Percentiles rank a stretch among this genome's conserved stretches.
Evolutionary conservation across 2,888 invertebrate genomes (phyloP).

Genomic region (Stictocephala bisonia): DNA sequence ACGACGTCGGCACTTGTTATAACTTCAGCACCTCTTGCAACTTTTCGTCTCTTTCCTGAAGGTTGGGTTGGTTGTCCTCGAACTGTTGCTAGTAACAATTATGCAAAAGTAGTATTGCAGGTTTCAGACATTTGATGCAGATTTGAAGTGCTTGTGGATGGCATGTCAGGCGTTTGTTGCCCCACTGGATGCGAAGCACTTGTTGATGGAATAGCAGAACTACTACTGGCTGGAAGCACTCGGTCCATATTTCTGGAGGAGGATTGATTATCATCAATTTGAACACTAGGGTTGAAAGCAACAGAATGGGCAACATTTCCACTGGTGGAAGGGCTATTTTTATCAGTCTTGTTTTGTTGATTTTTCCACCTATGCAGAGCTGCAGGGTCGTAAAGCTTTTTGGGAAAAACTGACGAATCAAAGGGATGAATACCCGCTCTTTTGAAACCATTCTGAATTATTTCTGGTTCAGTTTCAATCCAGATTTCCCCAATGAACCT

Average conservation of each 20-base stretch:
- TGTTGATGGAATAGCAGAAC: too few relatives aligned
- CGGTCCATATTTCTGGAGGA: too few relatives aligned
- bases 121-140: too few relatives aligned
- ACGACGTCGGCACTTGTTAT: slow-evolving; percentile 52
- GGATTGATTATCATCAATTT: too few relatives aligned
- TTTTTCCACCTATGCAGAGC: neutral
- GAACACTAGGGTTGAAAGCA: too few relatives aligned
- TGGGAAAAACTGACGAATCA: slow-evolving; percentile 47
- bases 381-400: slow-evolving; percentile 27
- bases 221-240: too few relatives aligned
- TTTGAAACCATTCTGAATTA: slow-evolving; percentile 56
- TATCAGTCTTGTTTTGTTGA: too few relatives aligned
- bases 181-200: too few relatives aligned
- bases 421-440: slow-evolving; percentile 58
- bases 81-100: neutral
- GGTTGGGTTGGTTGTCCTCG: neutral
- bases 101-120: neutral
- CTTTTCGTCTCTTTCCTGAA: slow-evolving; percentile 20
- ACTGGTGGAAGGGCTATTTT: too few relatives aligned
- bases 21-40: slow-evolving; percentile 56
- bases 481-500: slow-evolving; percentile 54
- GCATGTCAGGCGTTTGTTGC: too few relatives aligned
- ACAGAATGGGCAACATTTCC: too few relatives aligned
- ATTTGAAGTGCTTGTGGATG: too few relatives aligned
- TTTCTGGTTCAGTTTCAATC: slow-evolving; percentile 52